phyloP scores from a whole-genome alignment of 2,113 vertebrate species.

The Semnornis frantzii region DNA sequence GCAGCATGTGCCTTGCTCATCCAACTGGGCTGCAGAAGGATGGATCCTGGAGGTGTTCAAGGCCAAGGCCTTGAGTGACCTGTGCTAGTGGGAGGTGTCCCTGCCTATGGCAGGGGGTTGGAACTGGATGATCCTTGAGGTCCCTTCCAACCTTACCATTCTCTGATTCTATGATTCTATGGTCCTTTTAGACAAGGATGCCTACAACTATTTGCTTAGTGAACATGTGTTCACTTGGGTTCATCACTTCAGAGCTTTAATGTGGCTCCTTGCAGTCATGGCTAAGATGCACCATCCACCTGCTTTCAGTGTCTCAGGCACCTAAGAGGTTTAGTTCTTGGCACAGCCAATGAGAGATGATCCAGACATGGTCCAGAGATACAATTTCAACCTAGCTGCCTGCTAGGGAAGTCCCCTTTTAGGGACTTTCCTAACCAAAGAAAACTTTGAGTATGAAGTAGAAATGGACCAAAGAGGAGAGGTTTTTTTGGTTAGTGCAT shows the following conservation, averaged over 20 bases:
- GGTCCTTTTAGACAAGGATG: neutral
- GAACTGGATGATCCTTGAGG: no score
- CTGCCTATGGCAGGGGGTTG: no score
- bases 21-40: neutral
- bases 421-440: neutral
- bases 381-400: neutral
- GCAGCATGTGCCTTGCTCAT: neutral
- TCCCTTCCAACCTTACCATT: no score
- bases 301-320: neutral
- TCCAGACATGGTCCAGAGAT: neutral
- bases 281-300: neutral
- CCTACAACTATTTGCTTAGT: fast-evolving
- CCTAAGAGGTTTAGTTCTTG: neutral
- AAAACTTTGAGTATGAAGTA: neutral
- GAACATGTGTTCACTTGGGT: neutral
- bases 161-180: no score
- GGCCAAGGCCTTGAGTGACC: no score
- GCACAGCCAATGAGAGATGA: neutral
- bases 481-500: neutral
- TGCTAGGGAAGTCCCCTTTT: neutral
- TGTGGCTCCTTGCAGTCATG: neutral
- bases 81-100: no score
- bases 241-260: neutral
- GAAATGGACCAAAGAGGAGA: neutral
- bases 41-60: no score